phyloP scores from a whole-genome alignment of 2,888 invertebrate genomes.

The Drosophila infuscata region DNA sequence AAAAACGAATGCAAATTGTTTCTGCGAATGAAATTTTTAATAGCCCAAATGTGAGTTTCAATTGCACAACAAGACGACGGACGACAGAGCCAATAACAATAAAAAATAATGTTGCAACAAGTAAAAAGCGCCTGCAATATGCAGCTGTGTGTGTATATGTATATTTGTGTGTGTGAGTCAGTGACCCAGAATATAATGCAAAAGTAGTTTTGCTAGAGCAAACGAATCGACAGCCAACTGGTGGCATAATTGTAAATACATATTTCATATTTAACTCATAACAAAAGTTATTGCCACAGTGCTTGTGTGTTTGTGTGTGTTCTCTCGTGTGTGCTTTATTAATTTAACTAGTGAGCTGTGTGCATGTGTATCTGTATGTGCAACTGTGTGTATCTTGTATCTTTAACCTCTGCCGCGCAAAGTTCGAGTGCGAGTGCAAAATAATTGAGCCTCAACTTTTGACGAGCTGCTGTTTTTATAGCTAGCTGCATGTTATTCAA shows the following conservation, averaged over 20 bases:
- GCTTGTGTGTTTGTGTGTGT: slow-evolving; percentile 7
- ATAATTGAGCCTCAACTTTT: slow-evolving; percentile 61
- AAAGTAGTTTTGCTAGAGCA: slow-evolving; percentile 67
- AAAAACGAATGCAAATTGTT: slow-evolving; percentile 67
- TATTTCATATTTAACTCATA: slow-evolving; percentile 41
- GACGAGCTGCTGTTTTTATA: slow-evolving; percentile 25
- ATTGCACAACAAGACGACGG: slow-evolving; percentile 51
- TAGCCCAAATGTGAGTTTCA: slow-evolving; percentile 55
- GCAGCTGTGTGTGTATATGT: slow-evolving; percentile 10
- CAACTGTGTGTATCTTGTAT: slow-evolving; percentile 55
- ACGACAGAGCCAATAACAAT: slow-evolving; percentile 27
- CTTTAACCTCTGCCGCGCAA: slow-evolving; percentile 72
- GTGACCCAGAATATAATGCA: slow-evolving; percentile 74
- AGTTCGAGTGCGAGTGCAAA: slow-evolving; percentile 76
- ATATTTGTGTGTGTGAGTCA: slow-evolving; percentile 59
- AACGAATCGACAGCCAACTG: slow-evolving; percentile 31
- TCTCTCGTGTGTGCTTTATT: slow-evolving; percentile 47
- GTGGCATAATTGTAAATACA: slow-evolving; percentile 43
- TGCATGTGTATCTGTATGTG: slow-evolving; percentile 15
- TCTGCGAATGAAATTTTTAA: slow-evolving; percentile 60
- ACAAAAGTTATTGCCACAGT: slow-evolving; percentile 9
- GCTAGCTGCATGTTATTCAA: slow-evolving; percentile 51
- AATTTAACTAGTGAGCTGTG: slow-evolving; percentile 42
- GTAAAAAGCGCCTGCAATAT: slow-evolving; percentile 38
- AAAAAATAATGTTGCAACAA: slow-evolving; percentile 44